Percentiles rank a stretch among this genome's conserved stretches.
Evolutionary conservation across 2,797 vertebrate genomes (phyloP).

Genomic region (Takifugu rubripes): DNA sequence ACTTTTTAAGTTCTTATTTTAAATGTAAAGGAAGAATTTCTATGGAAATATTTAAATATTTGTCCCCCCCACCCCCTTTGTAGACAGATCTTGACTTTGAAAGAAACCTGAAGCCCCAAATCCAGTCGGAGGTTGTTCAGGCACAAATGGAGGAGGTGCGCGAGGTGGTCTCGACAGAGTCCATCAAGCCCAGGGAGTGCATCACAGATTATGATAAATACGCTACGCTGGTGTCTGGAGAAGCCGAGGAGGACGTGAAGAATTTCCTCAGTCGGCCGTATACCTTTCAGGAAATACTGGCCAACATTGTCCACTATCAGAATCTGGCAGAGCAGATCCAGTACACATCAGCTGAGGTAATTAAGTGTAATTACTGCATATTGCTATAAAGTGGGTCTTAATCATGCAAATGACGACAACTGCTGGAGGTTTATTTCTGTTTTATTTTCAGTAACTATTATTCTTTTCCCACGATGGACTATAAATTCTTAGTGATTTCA

Average conservation of each 20-base stretch:
- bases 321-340: conserved; percentile 81
- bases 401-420: too few species aligned
- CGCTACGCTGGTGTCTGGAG: conserved; percentile 73
- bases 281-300: conserved; percentile 80
- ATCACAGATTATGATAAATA: conserved; percentile 84
- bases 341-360: conserved; percentile 78
- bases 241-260: conserved; percentile 78
- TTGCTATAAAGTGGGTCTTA: too few species aligned
- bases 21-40: too few species aligned
- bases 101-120: conserved; percentile 75
- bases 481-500: too few species aligned
- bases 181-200: conserved; percentile 72
- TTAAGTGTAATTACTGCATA: too few species aligned
- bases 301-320: conserved; percentile 79
- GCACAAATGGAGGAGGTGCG: conserved; percentile 73
- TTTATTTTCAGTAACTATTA: too few species aligned
- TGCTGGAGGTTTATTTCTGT: too few species aligned
- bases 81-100: conserved; percentile 63
- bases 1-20: too few species aligned
- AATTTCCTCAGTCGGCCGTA: conserved; percentile 78
- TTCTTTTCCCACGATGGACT: too few species aligned
- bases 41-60: too few species aligned
- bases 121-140: conserved; percentile 80
- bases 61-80: not conserved
- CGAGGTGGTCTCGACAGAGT: conserved; percentile 72